Percentiles rank a stretch among this genome's conserved stretches.
Conservation (phyloP, 2,888 invertebrate species). For the Clostera curtula region DNA sequence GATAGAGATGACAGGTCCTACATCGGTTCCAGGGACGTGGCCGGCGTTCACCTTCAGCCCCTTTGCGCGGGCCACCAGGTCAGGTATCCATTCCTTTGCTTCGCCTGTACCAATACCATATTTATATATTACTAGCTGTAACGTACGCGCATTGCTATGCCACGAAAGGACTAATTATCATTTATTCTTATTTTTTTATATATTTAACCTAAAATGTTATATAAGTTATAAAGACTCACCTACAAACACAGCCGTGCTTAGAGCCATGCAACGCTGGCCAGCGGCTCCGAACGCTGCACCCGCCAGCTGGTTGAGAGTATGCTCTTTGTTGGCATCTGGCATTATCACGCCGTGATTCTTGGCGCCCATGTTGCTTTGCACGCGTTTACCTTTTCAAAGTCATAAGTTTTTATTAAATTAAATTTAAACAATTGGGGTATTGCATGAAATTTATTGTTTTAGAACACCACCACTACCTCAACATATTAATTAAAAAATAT, state of each 20-base stretch:
- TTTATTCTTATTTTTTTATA: too few species aligned
- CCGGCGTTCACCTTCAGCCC: slow-evolving; percentile 94
- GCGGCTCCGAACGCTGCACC: slow-evolving; percentile 99
- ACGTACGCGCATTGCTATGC: too few species aligned
- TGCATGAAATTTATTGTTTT: too few species aligned
- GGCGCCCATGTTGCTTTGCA: slow-evolving; percentile 99
- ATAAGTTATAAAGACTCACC: slow-evolving; percentile 60
- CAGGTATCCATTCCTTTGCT: slow-evolving; percentile 94
- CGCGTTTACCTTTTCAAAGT: slow-evolving; percentile 79
- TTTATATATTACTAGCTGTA: too few species aligned
- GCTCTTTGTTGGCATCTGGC: slow-evolving; percentile 98
- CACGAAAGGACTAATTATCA: too few species aligned
- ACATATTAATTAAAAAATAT: too few species aligned
- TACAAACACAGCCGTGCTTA: slow-evolving; percentile 94
- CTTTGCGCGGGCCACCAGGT: slow-evolving; percentile 86
- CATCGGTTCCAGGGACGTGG: slow-evolving; percentile 85
- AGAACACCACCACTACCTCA: too few species aligned
- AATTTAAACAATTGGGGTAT: too few species aligned
- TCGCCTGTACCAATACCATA: slow-evolving; percentile 68
- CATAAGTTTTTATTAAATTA: neutral
- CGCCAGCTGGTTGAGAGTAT: slow-evolving; percentile 91
- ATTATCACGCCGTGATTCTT: slow-evolving; percentile 99
- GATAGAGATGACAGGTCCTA: slow-evolving; percentile 96
- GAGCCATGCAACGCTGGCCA: slow-evolving; percentile 99
- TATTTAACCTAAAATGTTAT: too few species aligned